phyloP scores from a whole-genome alignment of 2,888 invertebrate species.

The Dusona sp. region DNA sequence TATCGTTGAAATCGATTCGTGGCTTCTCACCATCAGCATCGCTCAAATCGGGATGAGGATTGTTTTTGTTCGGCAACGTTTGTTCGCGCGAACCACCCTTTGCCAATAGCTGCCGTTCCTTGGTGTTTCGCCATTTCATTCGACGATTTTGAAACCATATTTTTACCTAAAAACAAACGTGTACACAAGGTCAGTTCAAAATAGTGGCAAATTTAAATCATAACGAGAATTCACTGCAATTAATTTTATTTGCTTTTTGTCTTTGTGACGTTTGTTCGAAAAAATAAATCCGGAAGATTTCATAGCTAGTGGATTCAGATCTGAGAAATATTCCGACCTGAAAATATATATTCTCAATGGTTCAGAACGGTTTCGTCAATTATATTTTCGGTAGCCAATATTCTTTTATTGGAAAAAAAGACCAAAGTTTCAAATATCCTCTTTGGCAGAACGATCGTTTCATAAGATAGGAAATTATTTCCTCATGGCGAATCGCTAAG shows the following conservation, averaged over 20 bases:
- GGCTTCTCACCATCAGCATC: constrained; percentile 94
- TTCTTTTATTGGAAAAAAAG: constrained; percentile 21
- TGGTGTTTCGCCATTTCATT: constrained; percentile 99
- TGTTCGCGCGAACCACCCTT: constrained; percentile 97
- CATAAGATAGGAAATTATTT: constrained; percentile 39
- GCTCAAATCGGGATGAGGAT: constrained; percentile 97
- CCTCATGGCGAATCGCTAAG: constrained; percentile 29
- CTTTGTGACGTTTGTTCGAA: neutral
- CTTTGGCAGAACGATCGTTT: neutral
- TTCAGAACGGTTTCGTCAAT: constrained; percentile 1
- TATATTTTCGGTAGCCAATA: constrained; percentile 15
- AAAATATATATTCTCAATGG: neutral
- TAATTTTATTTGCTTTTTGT: neutral
- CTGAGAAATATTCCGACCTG: neutral
- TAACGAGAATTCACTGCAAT: neutral
- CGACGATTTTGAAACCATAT: constrained; percentile 98
- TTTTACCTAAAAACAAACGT: constrained; percentile 87
- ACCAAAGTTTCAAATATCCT: constrained; percentile 11
- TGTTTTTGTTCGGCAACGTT: constrained; percentile 98
- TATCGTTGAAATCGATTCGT: constrained; percentile 87
- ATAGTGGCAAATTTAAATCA: neutral
- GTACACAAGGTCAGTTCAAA: neutral
- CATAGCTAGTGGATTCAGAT: neutral
- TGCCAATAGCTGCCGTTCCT: constrained; percentile 97
- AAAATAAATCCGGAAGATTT: neutral